Base-by-base conservation (phyloP, 2,113 vertebrate species). In the Oncorhynchus masou region DNA sequence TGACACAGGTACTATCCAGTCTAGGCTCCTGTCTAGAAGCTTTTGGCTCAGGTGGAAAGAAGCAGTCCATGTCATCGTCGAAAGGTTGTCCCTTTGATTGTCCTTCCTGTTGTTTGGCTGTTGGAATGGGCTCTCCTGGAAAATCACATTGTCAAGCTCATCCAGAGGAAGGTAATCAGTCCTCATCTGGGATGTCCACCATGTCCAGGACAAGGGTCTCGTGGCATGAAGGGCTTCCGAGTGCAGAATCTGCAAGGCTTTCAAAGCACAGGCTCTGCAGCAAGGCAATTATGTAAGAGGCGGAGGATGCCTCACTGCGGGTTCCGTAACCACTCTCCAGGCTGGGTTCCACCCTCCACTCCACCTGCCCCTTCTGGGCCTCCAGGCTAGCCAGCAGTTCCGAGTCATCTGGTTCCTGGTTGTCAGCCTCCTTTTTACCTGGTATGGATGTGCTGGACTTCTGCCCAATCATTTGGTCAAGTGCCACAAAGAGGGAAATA, bases 301-400 rank as follows among this genome's bases (percentile, higher is more conserved):
- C 75, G 68, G 65, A 66, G 5, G 75, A 85, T 8, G 70, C 60
- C 45, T 86, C 72, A 39, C 79, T 87, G 27, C 81, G 84, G 16
- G 91, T 95, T 70, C 83, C 86, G 68, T 93, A 95, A 62, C 94
- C 93, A 0, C 94, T 96, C 88, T 95, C 96, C 74, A 57, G 65
- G 65, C 78, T 67, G 19, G 70, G 73, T 11, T 64, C 68, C 5
- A 48, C 13, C 7, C 65, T 31, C 65, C 65, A 67, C 25, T 19
- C 65, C 16, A n/a, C 89, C 87, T 72, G 87, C 88, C 80, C 75
- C 60, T 91, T 89, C 77, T 86, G 93, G 81, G 91, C 93, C 82
- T 93, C 90, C 76, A 98, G 88, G 89, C 93, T 92, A 79, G 96
- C 96, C 85, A 99, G 85, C 68, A 98, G 87, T 79, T 97, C 96